Evolutionary conservation across 2,888 invertebrate genomes (phyloP), one percentile per base, ranked within the genome.

Genomic region (Zaprionus bogoriensis): DNA sequence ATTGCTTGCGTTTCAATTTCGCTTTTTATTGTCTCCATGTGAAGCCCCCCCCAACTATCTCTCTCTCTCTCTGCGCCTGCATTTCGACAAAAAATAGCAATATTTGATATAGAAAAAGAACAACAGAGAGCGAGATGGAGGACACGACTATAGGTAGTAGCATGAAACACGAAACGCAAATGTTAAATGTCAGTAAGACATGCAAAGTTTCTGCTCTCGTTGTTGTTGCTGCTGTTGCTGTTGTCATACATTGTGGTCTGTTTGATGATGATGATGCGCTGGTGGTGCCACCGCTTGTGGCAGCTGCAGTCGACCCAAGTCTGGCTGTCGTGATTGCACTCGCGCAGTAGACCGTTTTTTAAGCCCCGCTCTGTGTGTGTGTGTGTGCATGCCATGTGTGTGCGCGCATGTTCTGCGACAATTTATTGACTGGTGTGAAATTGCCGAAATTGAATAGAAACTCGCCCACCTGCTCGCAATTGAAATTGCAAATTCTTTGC

Each of bases 141-240:
- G 22, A 20, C 38, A 32, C 45, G 23, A 41, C 38, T 17, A 66
- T 65, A 51, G 59, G 61, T 75, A 59, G 41, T 41, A 41, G 54
- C 69, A 79, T 68, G 87, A 83, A 87, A 87, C 80, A 83, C 80
- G 85, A 84, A 80, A 77, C 71, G 64, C 68, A 62, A 87, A 74
- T 79, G 87, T 80, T 77, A 83, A 86, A 87, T 86, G 84, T 71
- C 57, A 71, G 77, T 67, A 76, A 83, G 87, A 83, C 81, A 82
- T 87, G 81, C 81, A 79, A 82, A 79, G 69, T 75, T n/a, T n/a
- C n/a, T 36, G 32, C 32, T 17, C 32, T 36, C 32, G 32, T 14
- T 32, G 32, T 14, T 36, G 32, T 2, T 12, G 30, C 2, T 30
- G 32, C 32, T 17, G 17, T 3, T 36, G 32, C 32, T 75, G 54